These are phyloP conservation scores for Danio aesculapii DNA, from an alignment of 2,797 vertebrate species.

Conservation along the genomic window DNA sequence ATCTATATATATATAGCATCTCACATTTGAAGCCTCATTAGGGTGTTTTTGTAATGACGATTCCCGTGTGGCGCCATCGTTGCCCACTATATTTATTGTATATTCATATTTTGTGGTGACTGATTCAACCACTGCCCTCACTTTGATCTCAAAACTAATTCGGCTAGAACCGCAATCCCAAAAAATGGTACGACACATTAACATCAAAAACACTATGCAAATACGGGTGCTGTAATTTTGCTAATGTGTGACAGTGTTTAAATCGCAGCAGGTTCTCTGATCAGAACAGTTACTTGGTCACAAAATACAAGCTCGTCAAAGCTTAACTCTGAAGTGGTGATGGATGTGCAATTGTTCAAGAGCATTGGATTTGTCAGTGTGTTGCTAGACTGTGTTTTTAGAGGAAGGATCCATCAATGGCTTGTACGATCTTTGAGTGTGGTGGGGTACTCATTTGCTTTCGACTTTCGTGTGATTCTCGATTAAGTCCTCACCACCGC, in stretches of 20 bases:
- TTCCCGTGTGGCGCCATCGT: constrained; percentile 68
- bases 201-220: constrained; percentile 24
- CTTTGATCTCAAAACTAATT: constrained; percentile 14
- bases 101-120: constrained; percentile 48
- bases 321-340: constrained; percentile 20
- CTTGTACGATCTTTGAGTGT: constrained; percentile 60
- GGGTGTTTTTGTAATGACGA: background rate
- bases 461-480: constrained; percentile 54
- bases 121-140: constrained; percentile 3
- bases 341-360: constrained; percentile 23
- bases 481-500: constrained; percentile 41
- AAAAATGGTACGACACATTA: constrained; percentile 18
- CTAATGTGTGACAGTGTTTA: constrained; percentile 1
- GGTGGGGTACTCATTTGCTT: constrained; percentile 52
- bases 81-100: constrained; percentile 54
- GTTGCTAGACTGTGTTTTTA: constrained; percentile 47
- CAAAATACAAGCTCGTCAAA: constrained; percentile 25
- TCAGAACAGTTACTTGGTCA: constrained; percentile 8
- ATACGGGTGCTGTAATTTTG: constrained; percentile 37
- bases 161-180: constrained; percentile 3
- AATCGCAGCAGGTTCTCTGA: background rate
- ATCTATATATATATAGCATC: constrained; percentile 60
- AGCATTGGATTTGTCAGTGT: constrained; percentile 21
- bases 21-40: constrained; percentile 43
- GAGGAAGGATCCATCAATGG: constrained; percentile 47